phyloP scores from a whole-genome alignment of 2,113 vertebrate species.

The Sapayoa aenigma region DNA sequence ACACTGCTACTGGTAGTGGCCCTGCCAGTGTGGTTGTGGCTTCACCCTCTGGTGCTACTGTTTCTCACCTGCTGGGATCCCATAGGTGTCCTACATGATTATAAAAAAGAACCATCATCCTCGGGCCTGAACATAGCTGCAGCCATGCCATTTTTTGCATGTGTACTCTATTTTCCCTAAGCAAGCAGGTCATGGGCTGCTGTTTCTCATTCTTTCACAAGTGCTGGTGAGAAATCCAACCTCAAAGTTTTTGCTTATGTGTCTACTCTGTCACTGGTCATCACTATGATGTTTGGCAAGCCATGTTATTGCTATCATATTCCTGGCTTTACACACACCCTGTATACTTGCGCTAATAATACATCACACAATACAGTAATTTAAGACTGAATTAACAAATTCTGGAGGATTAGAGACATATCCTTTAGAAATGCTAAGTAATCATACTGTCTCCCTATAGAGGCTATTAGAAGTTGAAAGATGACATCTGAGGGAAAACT shows the following conservation, averaged over 20 bases:
- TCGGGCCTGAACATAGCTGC: not conserved
- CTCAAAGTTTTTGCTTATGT: not conserved
- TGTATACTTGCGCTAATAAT: not conserved
- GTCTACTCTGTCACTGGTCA: not conserved
- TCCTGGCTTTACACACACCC: not conserved
- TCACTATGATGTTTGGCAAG: not conserved
- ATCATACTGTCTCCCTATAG: not conserved
- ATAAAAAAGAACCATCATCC: not conserved
- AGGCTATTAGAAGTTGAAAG: conserved; percentile 19
- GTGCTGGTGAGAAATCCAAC: not conserved
- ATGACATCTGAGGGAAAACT: conserved; percentile 16
- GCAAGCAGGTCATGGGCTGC: not conserved
- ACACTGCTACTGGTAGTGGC: not conserved
- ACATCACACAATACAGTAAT: not conserved
- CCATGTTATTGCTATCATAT: not conserved
- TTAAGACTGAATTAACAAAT: not conserved
- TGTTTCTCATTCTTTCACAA: not conserved
- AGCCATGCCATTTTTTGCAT: not conserved
- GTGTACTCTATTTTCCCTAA: not conserved
- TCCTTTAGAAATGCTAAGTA: not conserved
- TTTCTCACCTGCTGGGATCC: not conserved
- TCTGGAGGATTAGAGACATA: not conserved
- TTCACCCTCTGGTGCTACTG: not conserved
- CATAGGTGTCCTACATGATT: not conserved
- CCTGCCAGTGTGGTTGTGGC: not conserved